Evolutionary conservation across 2,797 vertebrate species (phyloP).

Genomic region (Antrozous pallidus): DNA sequence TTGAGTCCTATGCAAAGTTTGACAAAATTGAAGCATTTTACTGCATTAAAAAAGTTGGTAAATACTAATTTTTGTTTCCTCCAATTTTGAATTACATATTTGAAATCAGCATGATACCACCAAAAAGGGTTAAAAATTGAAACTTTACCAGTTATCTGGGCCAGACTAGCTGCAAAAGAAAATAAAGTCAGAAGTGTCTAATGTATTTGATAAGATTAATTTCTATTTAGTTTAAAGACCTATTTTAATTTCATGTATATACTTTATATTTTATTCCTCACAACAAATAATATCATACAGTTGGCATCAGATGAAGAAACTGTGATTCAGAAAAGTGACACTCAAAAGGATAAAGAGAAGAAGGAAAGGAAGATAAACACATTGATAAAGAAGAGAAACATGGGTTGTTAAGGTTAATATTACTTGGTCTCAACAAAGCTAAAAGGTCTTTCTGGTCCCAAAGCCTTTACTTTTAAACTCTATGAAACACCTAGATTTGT

Average conservation of each 20-base stretch:
- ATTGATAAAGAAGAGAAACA: too few species aligned
- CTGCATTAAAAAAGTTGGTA: neutral
- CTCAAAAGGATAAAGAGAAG: neutral
- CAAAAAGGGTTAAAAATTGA: neutral
- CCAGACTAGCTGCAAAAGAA: neutral
- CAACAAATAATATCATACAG: neutral
- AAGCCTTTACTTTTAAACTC: neutral
- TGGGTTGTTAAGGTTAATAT: too few species aligned
- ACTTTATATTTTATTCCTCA: neutral
- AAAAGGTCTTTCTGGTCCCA: neutral
- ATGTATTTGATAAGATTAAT: neutral
- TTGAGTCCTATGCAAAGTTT: neutral
- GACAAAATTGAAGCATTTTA: neutral
- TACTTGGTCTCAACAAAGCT: neutral
- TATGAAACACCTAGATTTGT: neutral
- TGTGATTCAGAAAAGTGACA: neutral
- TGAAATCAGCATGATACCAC: neutral
- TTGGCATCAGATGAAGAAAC: neutral
- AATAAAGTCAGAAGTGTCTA: neutral
- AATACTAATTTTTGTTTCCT: neutral
- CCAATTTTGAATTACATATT: neutral
- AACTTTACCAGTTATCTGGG: neutral
- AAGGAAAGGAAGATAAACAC: too few species aligned
- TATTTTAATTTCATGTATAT: neutral
- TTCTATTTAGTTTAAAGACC: neutral